Conservation (phyloP, 2,113 vertebrate species). For the Nymphicus hollandicus region DNA sequence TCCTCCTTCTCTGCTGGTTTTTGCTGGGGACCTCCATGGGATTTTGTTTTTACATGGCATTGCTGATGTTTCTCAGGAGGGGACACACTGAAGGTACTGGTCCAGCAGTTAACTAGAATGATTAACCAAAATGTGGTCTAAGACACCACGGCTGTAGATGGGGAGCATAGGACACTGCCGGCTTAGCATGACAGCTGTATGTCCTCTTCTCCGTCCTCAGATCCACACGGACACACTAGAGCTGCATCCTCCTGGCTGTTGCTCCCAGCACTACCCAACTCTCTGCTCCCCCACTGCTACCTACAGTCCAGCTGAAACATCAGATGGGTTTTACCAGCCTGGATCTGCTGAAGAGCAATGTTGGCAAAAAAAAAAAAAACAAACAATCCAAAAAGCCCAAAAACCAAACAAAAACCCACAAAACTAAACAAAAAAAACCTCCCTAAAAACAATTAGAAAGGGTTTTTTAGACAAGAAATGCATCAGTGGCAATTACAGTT, state of each 20-base stretch:
- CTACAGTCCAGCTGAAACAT: conserved; percentile 3
- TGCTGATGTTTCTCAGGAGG: background rate
- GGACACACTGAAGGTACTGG: background rate
- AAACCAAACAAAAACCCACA: background rate
- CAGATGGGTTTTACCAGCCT: background rate
- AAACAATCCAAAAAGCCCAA: background rate
- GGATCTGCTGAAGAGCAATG: background rate
- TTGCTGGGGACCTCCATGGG: accelerated
- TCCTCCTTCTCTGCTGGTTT: background rate
- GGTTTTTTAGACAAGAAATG: background rate
- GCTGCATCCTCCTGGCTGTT: background rate
- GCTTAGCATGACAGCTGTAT: accelerated
- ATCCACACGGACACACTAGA: accelerated
- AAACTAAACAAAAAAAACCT: background rate
- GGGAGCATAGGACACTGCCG: too few species aligned
- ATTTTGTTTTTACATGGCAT: background rate
- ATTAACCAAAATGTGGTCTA: accelerated
- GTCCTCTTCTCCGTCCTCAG: background rate
- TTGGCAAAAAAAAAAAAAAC: background rate
- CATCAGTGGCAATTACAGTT: background rate
- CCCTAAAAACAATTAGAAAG: background rate
- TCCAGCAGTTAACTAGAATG: background rate
- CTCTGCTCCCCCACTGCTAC: background rate
- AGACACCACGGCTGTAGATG: accelerated
- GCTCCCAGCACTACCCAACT: background rate